These are phyloP conservation scores for Salvelinus fontinalis DNA, from an alignment of 2,113 vertebrate species.

Conservation along the genomic window DNA sequence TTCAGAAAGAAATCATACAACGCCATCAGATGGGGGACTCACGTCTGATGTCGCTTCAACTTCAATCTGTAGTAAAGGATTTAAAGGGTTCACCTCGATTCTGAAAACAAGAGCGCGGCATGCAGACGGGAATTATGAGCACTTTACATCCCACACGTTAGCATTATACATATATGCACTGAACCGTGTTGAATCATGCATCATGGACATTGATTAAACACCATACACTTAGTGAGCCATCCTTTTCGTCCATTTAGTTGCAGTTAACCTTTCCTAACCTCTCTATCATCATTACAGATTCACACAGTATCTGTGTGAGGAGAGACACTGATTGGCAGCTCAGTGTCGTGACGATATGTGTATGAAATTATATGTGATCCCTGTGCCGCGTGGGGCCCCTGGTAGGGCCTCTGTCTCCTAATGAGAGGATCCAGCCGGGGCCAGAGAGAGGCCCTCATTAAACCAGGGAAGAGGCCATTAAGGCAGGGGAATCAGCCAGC, in stretches of 20 bases:
- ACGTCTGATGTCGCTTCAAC: conserved; percentile 96
- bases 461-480: conserved; percentile 61
- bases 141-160: background rate
- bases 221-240: background rate
- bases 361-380: conserved; percentile 51
- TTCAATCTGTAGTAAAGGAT: conserved; percentile 97
- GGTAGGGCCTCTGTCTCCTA: conserved; percentile 50
- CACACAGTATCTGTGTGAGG: background rate
- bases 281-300: conserved; percentile 32
- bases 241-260: background rate
- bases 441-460: conserved; percentile 64
- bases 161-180: background rate
- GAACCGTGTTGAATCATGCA: background rate
- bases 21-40: conserved; percentile 57
- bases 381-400: conserved; percentile 46
- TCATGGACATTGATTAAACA: background rate
- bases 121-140: background rate
- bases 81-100: conserved; percentile 91
- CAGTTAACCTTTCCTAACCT: conserved; percentile 38
- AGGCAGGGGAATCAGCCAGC: conserved; percentile 39
- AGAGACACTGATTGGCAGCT: background rate
- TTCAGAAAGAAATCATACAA: background rate
- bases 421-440: conserved; percentile 62
- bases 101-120: conserved; percentile 60
- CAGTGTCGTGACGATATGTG: background rate